Conservation (phyloP, 2,113 vertebrate genomes). For the Triplophysa siluroides region DNA sequence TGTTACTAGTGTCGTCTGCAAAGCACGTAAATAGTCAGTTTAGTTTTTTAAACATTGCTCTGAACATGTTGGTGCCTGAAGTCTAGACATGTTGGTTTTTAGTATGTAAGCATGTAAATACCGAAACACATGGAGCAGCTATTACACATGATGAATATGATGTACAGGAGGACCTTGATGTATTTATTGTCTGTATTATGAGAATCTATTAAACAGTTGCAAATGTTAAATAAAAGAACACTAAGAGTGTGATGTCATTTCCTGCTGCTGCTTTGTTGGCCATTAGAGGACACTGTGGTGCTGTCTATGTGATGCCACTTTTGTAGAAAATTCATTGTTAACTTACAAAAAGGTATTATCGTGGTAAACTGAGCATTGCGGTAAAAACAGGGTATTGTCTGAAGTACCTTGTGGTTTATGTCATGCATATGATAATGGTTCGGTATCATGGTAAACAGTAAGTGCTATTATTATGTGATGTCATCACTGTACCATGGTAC, state of each 20-base stretch:
- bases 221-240: conserved; percentile 53
- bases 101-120: conserved; percentile 46
- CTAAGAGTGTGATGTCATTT: neutral
- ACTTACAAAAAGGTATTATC: no score
- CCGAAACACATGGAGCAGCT: conserved; percentile 45
- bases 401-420: no score
- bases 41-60: conserved; percentile 32
- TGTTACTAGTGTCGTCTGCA: neutral
- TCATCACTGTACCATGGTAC: no score
- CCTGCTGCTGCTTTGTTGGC: neutral
- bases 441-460: no score
- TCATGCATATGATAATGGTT: no score
- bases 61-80: conserved; percentile 53
- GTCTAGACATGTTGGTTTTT: conserved; percentile 48
- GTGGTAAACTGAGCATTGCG: no score
- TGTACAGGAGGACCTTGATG: conserved; percentile 50
- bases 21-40: conserved; percentile 31
- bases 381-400: no score
- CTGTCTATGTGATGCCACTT: neutral
- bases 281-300: conserved; percentile 38
- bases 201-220: conserved; percentile 52
- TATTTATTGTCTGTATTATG: conserved; percentile 59
- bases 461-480: no score
- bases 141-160: conserved; percentile 22
- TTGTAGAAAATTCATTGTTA: no score